phyloP scores from a whole-genome alignment of 2,113 vertebrate genomes.

The Neodontobutis hainanensis region DNA sequence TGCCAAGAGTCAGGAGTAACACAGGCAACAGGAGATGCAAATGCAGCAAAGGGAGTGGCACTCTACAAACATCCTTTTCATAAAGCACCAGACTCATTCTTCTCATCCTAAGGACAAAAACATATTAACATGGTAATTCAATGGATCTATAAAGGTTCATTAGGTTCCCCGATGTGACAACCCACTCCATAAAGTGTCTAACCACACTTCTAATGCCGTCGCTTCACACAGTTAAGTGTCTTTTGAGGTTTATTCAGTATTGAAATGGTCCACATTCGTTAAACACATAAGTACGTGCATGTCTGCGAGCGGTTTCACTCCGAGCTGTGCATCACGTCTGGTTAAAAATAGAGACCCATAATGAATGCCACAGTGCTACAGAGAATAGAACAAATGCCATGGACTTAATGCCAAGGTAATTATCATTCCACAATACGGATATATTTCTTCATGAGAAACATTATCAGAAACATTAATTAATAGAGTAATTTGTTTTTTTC shows the following conservation, averaged over 20 bases:
- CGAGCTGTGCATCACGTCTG: background rate
- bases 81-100: conserved; percentile 10
- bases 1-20: conserved; percentile 39
- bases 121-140: background rate
- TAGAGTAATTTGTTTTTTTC: no score
- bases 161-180: background rate
- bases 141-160: background rate
- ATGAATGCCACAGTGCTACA: background rate
- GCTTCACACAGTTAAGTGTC: background rate
- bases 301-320: background rate
- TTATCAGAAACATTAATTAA: no score
- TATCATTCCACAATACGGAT: background rate
- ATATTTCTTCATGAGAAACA: no score
- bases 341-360: background rate
- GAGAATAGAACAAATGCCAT: background rate
- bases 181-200: background rate
- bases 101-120: background rate
- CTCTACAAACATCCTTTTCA: conserved; percentile 8
- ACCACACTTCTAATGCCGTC: background rate
- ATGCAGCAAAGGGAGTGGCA: conserved; percentile 9
- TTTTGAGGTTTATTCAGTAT: no score
- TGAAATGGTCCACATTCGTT: background rate
- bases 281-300: background rate
- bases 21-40: conserved; percentile 31
- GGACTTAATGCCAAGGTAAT: background rate